Evolutionary conservation across 2,113 vertebrate species (phyloP), one percentile per base, ranked within the genome.

Genomic region (Sylvilagus bachmani): DNA sequence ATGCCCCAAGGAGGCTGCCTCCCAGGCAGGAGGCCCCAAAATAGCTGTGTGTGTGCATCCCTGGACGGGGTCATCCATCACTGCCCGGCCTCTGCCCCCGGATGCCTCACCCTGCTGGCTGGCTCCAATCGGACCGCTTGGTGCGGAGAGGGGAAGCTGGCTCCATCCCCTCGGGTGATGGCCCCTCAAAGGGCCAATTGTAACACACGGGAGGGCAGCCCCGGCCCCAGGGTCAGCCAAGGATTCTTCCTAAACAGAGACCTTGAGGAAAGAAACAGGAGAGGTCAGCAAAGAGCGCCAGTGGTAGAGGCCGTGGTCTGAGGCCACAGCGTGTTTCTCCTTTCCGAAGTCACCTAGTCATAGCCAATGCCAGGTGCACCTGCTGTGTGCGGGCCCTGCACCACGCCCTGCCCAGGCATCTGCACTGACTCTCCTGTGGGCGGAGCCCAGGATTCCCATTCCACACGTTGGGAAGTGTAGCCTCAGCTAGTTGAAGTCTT

Each of bases 21-120:
- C 98, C 98, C 96, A 97, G 97, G 98, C 98, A 98, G 97, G 97
- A 98, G 98, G 96, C 98, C 97, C 98, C 93, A 97, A 98, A 99
- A 98, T 98, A 98, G 97, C 97, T 96, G 95, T 96, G 96, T 97
- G 98, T 98, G 98, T 98, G 98, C 96, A 97, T 86, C 95, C 94
- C 89, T 81, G 92, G 96, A 27, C 5, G 75, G 74, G 93, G 96
- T 95, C 78, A 97, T 97, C 96, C 97, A 96, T 97, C 97, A 97
- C 85, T 89, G 92, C 92, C 90, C 87, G 89, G 94, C 91, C 95
- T 95, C 96, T 97, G 96, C 94, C 97, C 96, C 94, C 87, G 90
- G 95, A 97, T 94, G 95, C 94, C 97, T 95, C 97, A 86, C 94
- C 96, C 97, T 97, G 95, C 94, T 97, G 96, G 94, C 97, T 96